Evolutionary conservation across 2,113 vertebrate species (phyloP), one percentile per base, ranked within the genome.

Genomic region (Otis tarda): DNA sequence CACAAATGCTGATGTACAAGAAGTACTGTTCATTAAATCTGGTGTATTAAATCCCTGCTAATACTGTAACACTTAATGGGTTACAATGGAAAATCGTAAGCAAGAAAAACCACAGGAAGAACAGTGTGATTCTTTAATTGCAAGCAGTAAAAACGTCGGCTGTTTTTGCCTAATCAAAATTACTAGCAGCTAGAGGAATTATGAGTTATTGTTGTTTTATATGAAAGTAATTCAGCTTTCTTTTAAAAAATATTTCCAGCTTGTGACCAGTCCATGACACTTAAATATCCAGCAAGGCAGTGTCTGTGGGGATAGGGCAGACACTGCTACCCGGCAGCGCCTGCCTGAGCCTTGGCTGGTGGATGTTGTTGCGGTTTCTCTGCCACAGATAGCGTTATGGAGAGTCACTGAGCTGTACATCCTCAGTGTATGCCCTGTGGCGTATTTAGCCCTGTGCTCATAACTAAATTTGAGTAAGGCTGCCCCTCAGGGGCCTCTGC

Each of bases 11-110:
- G 92, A 93, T 55, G 18, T 70, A 35, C 74, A 71, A 96, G 84
- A 94, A 95, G 79, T 56, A 85, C 55, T 93, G 69, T 87, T 96
- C 97, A 97, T 97, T 96, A 88, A 78, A 95, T 83, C 78, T 74
- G 35, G 41, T 63, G 37, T 18, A 83, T 93, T 94, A 89, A 84
- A 92, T 83, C 78, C 70, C 85, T 90, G 83, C 90, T 97, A 93
- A 97, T 80, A 74, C 59, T 6, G 5, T 94, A 96, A 87, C 89
- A 90, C 68, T 77, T 93, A 96, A 97, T 96, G 90, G 90, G 88
- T 95, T 92, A 79, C 90, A 91, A 57, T 94, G 77, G 80, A 90
- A 95, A 91, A 21, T 30, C 30, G 86, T 68, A 95, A 90, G 71
- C 65, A 92, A 68, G 78, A 74, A 89, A 95, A 96, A 73, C 50